Evolutionary conservation across 2,888 invertebrate genomes (phyloP).

Genomic region (Apotomis turbidana): DNA sequence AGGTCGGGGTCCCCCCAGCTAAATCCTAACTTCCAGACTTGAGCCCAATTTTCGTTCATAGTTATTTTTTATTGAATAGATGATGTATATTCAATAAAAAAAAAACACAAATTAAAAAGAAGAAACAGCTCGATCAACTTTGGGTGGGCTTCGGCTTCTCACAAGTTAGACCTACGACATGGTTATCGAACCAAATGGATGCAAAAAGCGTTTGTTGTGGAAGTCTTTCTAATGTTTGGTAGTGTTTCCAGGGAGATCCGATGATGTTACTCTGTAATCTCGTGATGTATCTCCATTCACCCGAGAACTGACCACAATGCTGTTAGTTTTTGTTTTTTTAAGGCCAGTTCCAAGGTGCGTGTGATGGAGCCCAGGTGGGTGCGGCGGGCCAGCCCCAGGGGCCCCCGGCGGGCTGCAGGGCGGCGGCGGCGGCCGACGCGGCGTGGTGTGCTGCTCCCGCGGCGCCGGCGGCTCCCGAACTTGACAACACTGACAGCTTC

Average conservation of each 20-base stretch:
- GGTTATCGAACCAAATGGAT: too few species aligned
- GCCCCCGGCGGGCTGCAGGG: conserved; percentile 70
- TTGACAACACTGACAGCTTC: conserved; percentile 85
- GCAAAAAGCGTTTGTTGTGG: too few species aligned
- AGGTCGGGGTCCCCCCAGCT: neutral
- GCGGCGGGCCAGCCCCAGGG: conserved; percentile 58
- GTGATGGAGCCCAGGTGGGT: conserved; percentile 54
- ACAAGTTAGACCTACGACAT: too few species aligned
- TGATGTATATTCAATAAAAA: too few species aligned
- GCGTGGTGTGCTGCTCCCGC: conserved; percentile 84
- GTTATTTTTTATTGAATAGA: too few species aligned
- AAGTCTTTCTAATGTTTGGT: too few species aligned
- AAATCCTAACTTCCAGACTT: neutral
- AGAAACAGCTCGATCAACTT: too few species aligned
- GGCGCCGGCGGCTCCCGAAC: conserved; percentile 82
- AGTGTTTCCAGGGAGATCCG: too few species aligned
- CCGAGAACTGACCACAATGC: neutral
- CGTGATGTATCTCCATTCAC: neutral
- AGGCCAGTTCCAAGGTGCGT: conserved; percentile 68
- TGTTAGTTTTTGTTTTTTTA: conserved; percentile 41
- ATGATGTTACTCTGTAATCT: neutral
- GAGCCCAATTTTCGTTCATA: neutral
- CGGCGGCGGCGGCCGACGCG: conserved; percentile 84
- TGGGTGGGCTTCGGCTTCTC: too few species aligned
- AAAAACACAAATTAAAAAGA: too few species aligned